phyloP scores from a whole-genome alignment of 2,888 invertebrate genomes.

The Melieria crassipennis region DNA sequence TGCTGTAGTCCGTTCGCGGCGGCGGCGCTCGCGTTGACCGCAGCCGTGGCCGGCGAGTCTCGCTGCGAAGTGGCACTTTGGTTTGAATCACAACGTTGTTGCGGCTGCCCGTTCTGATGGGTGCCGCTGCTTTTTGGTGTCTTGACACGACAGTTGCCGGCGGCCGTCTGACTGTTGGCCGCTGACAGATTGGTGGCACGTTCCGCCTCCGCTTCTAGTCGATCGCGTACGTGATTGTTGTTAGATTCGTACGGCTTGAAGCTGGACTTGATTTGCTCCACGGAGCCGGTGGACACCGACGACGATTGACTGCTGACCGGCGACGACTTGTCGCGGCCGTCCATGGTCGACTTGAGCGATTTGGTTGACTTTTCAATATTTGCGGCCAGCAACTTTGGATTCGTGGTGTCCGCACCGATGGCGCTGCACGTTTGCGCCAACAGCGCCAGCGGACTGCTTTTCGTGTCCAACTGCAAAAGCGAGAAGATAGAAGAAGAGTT shows the following conservation, averaged over 20 bases:
- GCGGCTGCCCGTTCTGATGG: constrained; percentile 32
- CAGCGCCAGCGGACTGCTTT: constrained; percentile 95
- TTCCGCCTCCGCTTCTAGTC: constrained; percentile 56
- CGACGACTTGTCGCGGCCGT: constrained; percentile 72
- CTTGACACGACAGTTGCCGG: constrained; percentile 51
- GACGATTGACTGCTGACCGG: constrained; percentile 65
- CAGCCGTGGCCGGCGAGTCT: constrained; percentile 59
- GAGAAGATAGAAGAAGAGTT: constrained; percentile 62
- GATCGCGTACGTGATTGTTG: constrained; percentile 65
- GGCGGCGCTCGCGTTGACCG: constrained; percentile 40
- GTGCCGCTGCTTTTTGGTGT: constrained; percentile 54
- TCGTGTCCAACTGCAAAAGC: constrained; percentile 90
- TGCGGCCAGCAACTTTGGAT: constrained; percentile 78
- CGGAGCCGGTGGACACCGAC: constrained; percentile 67
- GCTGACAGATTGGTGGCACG: constrained; percentile 45
- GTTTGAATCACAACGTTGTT: constrained; percentile 76
- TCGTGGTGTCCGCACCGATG: constrained; percentile 90
- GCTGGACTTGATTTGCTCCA: constrained; percentile 68
- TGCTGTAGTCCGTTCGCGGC: constrained; percentile 19
- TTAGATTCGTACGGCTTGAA: constrained; percentile 83
- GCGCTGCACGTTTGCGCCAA: constrained; percentile 97
- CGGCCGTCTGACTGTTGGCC: constrained; percentile 41
- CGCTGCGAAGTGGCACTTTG: constrained; percentile 73
- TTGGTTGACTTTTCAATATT: constrained; percentile 77
- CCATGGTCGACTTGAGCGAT: constrained; percentile 64